These are phyloP conservation scores for Meiosimyza decipiens DNA, from an alignment of 2,888 invertebrate species.

Conservation along the genomic window DNA sequence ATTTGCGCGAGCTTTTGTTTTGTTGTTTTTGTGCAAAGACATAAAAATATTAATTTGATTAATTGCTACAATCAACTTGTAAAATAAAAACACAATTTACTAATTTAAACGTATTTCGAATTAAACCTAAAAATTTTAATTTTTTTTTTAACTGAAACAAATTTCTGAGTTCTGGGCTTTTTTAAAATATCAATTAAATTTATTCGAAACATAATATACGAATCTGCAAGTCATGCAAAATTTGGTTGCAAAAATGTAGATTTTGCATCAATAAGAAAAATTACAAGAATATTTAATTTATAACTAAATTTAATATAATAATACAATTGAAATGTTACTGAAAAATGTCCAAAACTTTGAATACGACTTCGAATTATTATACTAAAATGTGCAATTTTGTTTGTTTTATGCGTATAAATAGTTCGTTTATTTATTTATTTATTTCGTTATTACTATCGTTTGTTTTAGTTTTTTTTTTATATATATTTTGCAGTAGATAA, in stretches of 20 bases:
- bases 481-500: not conserved
- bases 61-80: not conserved
- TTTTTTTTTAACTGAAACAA: slow-evolving; percentile 47
- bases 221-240: slow-evolving; percentile 14
- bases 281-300: not conserved
- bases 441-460: not conserved
- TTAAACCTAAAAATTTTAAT: not conserved
- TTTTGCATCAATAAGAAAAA: slow-evolving; percentile 7
- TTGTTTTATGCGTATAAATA: slow-evolving; percentile 23
- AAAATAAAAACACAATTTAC: not conserved
- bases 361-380: slow-evolving; percentile 59
- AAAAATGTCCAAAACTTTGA: slow-evolving; percentile 67
- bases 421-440: slow-evolving; percentile 32
- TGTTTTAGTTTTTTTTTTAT: slow-evolving; percentile 10
- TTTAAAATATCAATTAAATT: slow-evolving; percentile 45
- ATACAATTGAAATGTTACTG: slow-evolving; percentile 10
- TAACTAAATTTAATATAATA: slow-evolving; percentile 7
- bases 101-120: not conserved
- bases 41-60: not conserved
- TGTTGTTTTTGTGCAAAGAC: slow-evolving; percentile 19
- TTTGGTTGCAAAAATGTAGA: slow-evolving; percentile 28
- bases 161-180: slow-evolving; percentile 65
- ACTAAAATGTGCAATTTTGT: slow-evolving; percentile 36
- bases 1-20: slow-evolving; percentile 30
- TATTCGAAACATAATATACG: slow-evolving; percentile 1